Evolutionary conservation across 2,888 invertebrate genomes (phyloP).

Genomic region (Coelopa pilipes): DNA sequence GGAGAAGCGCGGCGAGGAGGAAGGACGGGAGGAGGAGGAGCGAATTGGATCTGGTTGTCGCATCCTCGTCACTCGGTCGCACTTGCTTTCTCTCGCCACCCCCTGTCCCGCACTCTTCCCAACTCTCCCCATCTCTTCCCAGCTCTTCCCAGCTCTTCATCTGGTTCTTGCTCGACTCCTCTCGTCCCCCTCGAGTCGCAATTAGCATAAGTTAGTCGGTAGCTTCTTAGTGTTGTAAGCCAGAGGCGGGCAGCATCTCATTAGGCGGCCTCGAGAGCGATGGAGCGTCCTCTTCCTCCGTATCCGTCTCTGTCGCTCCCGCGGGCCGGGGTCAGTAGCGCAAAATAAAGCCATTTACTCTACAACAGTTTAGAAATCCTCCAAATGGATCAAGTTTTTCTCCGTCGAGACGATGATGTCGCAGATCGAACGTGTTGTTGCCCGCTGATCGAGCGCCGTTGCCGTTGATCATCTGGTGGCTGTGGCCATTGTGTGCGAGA

Average conservation of each 20-base stretch:
- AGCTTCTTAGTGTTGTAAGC: neutral
- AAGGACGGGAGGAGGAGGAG: too few species aligned
- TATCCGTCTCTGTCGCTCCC: neutral
- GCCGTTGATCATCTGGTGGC: too few species aligned
- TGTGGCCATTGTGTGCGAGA: neutral
- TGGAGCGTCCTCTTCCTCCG: neutral
- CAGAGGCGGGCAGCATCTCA: neutral
- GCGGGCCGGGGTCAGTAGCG: neutral
- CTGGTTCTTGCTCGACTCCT: too few species aligned
- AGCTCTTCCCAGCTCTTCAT: too few species aligned
- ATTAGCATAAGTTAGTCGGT: constrained; percentile 2
- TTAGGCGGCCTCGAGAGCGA: neutral
- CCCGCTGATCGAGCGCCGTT: neutral
- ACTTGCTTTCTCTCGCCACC: too few species aligned
- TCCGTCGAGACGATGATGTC: neutral
- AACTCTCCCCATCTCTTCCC: too few species aligned
- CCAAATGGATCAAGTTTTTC: constrained; percentile 1
- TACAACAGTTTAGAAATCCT: constrained; percentile 6
- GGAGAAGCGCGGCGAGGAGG: too few species aligned
- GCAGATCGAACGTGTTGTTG: neutral
- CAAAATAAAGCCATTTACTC: constrained; percentile 34
- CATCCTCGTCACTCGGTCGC: too few species aligned
- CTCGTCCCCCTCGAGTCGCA: neutral
- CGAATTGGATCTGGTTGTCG: neutral
- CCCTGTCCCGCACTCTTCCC: too few species aligned